phyloP scores from a whole-genome alignment of 2,888 invertebrate genomes.

The Atrina japonica region DNA sequence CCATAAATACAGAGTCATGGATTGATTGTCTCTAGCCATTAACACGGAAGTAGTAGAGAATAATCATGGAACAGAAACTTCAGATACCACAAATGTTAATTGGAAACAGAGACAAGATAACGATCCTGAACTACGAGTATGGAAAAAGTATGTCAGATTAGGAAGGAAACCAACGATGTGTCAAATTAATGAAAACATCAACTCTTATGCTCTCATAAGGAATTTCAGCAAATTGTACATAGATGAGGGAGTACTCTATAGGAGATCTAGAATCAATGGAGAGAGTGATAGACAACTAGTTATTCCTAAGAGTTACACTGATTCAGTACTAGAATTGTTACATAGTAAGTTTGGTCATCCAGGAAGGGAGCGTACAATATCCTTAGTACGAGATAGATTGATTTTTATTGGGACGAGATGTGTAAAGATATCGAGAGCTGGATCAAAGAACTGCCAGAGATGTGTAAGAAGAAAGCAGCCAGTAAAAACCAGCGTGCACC shows the following conservation, averaged over 20 bases:
- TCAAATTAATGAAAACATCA: too few species aligned
- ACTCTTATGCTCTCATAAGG: not conserved
- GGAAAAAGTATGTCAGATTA: too few species aligned
- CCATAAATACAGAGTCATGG: too few species aligned
- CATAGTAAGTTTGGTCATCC: constrained; percentile 43
- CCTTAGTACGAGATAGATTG: constrained; percentile 20
- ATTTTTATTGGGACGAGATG: constrained; percentile 33
- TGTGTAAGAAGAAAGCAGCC: constrained; percentile 26
- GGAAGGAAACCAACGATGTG: too few species aligned
- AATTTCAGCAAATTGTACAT: constrained; percentile 23
- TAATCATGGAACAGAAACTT: too few species aligned
- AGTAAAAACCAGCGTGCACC: constrained; percentile 28
- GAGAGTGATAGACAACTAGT: constrained; percentile 5
- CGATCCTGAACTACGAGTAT: too few species aligned
- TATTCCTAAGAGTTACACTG: too few species aligned
- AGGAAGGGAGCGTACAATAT: constrained; percentile 34
- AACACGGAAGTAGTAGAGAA: too few species aligned
- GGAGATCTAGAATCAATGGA: constrained; percentile 19
- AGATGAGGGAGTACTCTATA: constrained; percentile 21
- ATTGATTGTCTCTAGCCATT: too few species aligned
- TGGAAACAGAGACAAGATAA: too few species aligned
- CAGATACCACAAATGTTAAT: constrained; percentile 21
- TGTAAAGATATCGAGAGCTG: constrained; percentile 11
- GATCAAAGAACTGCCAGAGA: constrained; percentile 16
- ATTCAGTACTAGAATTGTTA: constrained; percentile 15